A percentile compares a stretch with the other conserved stretches of the same genome.
phyloP scores from a whole-genome alignment of 2,797 vertebrate genomes.

The Limnodromus scolopaceus region DNA sequence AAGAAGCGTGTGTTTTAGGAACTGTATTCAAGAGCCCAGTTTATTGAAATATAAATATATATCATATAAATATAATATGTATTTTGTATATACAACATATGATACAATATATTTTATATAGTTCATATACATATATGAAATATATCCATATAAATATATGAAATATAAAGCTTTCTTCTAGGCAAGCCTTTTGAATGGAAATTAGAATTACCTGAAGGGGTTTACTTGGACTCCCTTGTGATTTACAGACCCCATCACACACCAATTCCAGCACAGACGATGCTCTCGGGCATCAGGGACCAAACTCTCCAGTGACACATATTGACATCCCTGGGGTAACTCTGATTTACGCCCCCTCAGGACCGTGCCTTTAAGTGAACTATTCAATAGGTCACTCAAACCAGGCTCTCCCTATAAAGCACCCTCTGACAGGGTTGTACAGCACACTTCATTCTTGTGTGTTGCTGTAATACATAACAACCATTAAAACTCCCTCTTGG shows the following conservation, averaged over 20 bases:
- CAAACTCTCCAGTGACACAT: background rate
- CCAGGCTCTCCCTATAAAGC: background rate
- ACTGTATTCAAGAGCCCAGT: background rate
- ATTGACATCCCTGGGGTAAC: background rate
- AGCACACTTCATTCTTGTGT: background rate
- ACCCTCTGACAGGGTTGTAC: fast-evolving
- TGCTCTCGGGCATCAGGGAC: background rate
- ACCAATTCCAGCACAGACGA: background rate
- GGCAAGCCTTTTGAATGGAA: background rate
- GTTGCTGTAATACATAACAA: fast-evolving
- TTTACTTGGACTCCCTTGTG: background rate
- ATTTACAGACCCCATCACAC: background rate
- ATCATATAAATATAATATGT: too few relatives aligned
- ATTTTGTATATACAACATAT: too few relatives aligned
- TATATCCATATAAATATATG: background rate
- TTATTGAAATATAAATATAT: background rate
- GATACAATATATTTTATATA: too few relatives aligned
- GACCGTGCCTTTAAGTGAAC: background rate
- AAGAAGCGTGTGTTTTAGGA: fast-evolving
- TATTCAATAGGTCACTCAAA: background rate
- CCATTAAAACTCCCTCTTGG: background rate
- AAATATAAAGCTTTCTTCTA: background rate
- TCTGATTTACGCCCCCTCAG: background rate
- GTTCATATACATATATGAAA: too few relatives aligned
- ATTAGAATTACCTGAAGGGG: background rate